Evolutionary conservation across 2,113 vertebrate species (phyloP).

Genomic region (Phrynosoma blainvillii): DNA sequence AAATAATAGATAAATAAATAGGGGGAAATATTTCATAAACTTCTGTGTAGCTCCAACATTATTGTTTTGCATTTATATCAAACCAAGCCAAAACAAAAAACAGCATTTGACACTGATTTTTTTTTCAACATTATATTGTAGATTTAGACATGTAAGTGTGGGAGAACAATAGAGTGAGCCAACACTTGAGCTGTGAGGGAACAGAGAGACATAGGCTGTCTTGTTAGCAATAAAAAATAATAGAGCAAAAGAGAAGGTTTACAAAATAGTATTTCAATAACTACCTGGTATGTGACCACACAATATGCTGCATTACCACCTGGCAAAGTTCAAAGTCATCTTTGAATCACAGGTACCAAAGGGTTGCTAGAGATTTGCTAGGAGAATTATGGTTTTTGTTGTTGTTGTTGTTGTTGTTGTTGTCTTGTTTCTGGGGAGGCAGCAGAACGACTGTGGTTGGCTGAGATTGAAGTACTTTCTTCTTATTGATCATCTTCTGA

Average conservation of each 20-base stretch:
- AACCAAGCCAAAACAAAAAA: background rate
- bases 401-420: conserved; percentile 36
- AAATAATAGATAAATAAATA: too few relatives aligned
- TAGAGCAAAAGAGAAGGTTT: background rate
- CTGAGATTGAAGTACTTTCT: conserved; percentile 56
- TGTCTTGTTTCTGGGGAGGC: conserved; percentile 61
- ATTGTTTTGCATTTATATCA: background rate
- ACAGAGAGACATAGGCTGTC: conserved; percentile 22
- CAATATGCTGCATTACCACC: conserved; percentile 54
- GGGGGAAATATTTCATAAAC: background rate
- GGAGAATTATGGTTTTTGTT: conserved; percentile 71
- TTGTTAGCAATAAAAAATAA: conserved; percentile 55
- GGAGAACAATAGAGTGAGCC: background rate
- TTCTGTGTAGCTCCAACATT: background rate
- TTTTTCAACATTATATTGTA: background rate
- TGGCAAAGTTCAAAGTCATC: conserved; percentile 66
- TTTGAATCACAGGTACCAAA: conserved; percentile 61
- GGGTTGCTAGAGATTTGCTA: conserved; percentile 53
- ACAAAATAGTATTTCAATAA: conserved; percentile 65
- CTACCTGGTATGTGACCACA: conserved; percentile 47
- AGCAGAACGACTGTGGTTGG: conserved; percentile 45
- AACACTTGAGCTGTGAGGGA: background rate
- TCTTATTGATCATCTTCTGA: conserved; percentile 62
- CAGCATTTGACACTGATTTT: background rate
- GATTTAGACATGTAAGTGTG: background rate